Percentiles rank a stretch among this genome's conserved stretches.
These are phyloP conservation scores for Homarus gammarus DNA, from an alignment of 2,888 invertebrate species.

Conservation along the genomic window DNA sequence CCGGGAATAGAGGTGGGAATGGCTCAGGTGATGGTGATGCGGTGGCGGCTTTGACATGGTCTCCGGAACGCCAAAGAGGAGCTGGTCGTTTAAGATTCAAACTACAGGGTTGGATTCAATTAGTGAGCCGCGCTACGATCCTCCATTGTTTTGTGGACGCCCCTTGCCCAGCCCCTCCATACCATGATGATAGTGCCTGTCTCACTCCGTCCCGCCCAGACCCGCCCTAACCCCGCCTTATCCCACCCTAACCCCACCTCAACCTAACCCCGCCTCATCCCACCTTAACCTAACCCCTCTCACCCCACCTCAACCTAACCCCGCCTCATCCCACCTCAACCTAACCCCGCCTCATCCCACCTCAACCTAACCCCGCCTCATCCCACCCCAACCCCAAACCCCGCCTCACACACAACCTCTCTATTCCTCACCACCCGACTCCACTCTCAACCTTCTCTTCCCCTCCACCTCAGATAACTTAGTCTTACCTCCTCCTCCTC, in stretches of 20 bases:
- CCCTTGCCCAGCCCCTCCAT: conserved; percentile 40
- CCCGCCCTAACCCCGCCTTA: neutral
- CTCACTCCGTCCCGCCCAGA: neutral
- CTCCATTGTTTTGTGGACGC: conserved; percentile 62
- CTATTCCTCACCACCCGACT: no score
- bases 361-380: neutral
- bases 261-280: neutral
- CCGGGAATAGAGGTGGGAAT: conserved; percentile 3
- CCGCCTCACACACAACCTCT: no score
- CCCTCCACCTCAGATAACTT: no score
- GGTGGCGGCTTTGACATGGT: neutral
- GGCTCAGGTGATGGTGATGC: neutral
- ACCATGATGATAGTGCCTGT: conserved; percentile 11
- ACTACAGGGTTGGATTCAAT: conserved; percentile 72
- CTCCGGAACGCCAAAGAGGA: conserved; percentile 48
- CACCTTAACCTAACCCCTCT: neutral
- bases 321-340: neutral
- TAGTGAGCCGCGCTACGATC: conserved; percentile 57
- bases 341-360: neutral
- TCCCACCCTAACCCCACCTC: neutral
- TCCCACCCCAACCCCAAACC: neutral
- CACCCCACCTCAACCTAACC: neutral
- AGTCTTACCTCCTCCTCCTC: no score
- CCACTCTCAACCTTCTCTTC: no score
- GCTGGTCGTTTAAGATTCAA: conserved; percentile 70